phyloP scores from a whole-genome alignment of 2,797 vertebrate species.

The Tenualosa ilisha region DNA sequence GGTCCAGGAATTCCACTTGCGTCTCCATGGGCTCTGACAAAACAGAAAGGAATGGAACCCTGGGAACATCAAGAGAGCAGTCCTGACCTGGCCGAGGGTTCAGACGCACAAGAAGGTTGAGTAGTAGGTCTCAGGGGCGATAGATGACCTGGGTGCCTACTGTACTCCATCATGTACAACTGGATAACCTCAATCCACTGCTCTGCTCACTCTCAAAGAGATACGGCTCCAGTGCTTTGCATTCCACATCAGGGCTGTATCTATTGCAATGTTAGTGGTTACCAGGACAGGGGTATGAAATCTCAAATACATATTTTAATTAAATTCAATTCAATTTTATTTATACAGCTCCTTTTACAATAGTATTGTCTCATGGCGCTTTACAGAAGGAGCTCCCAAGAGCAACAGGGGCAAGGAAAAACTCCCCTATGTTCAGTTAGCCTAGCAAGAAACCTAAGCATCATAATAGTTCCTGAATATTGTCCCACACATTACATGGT shows the following conservation, averaged over 20 bases:
- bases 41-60: not conserved
- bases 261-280: not conserved
- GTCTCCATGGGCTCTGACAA: conserved; percentile 27
- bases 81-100: not conserved
- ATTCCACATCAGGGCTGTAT: not conserved
- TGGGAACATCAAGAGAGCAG: not conserved
- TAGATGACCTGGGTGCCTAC: not conserved
- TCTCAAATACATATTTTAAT: not conserved
- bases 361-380: too few species aligned
- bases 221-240: not conserved
- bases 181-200: not conserved
- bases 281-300: not conserved
- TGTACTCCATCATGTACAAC: not conserved
- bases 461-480: too few species aligned
- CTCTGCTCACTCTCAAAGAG: not conserved
- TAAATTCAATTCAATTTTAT: too few species aligned
- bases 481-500: too few species aligned
- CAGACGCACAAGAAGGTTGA: not conserved
- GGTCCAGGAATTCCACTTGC: conserved; percentile 38
- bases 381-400: too few species aligned
- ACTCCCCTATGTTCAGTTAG: too few species aligned
- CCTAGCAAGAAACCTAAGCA: too few species aligned
- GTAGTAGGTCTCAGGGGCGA: too few species aligned
- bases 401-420: too few species aligned
- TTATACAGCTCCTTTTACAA: too few species aligned